Evolutionary conservation across 1,140 invertebrate species (phyloP).

Genomic region (Micrasema longulum): DNA sequence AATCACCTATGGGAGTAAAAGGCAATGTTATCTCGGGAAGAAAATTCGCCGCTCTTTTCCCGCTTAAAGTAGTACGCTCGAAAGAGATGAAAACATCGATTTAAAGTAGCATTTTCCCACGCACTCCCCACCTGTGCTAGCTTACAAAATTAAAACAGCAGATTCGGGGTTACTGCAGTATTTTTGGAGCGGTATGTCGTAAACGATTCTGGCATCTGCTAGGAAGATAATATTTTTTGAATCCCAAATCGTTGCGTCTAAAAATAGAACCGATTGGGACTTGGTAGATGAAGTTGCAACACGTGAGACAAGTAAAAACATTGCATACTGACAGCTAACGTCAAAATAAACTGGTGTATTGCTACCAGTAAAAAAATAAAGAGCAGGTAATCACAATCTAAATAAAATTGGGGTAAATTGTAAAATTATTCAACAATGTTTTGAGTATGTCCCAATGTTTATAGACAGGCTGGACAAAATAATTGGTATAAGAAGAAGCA

Average conservation of each 20-base stretch:
- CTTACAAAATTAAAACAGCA: conserved; percentile 21
- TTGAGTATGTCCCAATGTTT: no score
- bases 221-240: conserved; percentile 10
- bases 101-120: conserved; percentile 16
- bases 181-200: conserved; percentile 35
- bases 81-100: conserved; percentile 27
- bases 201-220: conserved; percentile 1
- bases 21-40: not conserved
- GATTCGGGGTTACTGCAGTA: conserved; percentile 31
- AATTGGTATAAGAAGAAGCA: no score
- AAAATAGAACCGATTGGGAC: conserved; percentile 3
- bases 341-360: conserved; percentile 11
- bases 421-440: no score
- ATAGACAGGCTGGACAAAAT: no score
- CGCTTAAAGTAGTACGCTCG: conserved; percentile 5
- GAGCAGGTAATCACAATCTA: no score
- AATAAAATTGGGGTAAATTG: not conserved
- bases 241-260: conserved; percentile 4
- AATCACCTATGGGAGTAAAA: conserved; percentile 1
- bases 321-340: conserved; percentile 23
- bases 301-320: conserved; percentile 18
- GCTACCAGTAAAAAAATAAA: not conserved
- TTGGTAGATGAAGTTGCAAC: conserved; percentile 9
- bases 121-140: conserved; percentile 28
- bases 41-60: conserved; percentile 16